phyloP scores from a whole-genome alignment of 2,113 vertebrate genomes.

The Elephas maximus region DNA sequence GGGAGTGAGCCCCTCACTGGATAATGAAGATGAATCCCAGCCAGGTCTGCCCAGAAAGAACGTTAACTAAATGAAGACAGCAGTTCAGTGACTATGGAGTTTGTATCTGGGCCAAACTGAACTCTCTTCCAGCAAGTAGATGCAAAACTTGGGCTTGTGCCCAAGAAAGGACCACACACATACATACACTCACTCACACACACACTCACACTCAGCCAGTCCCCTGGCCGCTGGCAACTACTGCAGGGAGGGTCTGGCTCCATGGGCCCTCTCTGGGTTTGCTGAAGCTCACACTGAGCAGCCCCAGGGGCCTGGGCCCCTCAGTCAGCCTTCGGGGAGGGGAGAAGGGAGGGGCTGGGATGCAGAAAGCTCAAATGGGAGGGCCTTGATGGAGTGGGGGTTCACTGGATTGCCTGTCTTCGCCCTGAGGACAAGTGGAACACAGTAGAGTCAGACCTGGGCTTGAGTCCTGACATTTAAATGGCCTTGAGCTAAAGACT shows the following conservation, averaged over 20 bases:
- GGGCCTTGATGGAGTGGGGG: not conserved
- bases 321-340: not conserved
- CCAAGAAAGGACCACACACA: conserved; percentile 71
- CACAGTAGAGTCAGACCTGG: not conserved
- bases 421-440: not conserved
- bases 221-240: not conserved
- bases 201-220: too few species aligned
- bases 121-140: conserved; percentile 86
- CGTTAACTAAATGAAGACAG: conserved; percentile 87
- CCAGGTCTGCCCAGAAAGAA: conserved; percentile 87
- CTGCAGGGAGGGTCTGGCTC: not conserved
- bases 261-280: not conserved
- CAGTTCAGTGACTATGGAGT: conserved; percentile 86
- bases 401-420: not conserved
- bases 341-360: too few species aligned
- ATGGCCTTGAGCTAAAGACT: not conserved
- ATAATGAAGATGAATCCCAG: conserved; percentile 89
- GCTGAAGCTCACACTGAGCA: not conserved
- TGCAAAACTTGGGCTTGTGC: conserved; percentile 85
- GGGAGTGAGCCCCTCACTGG: conserved; percentile 79
- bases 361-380: not conserved
- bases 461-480: not conserved
- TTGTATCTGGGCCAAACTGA: conserved; percentile 87
- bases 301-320: not conserved
- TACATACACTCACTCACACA: not conserved